Evolutionary conservation across 2,797 vertebrate species (phyloP).

Genomic region (Cuculus canorus): DNA sequence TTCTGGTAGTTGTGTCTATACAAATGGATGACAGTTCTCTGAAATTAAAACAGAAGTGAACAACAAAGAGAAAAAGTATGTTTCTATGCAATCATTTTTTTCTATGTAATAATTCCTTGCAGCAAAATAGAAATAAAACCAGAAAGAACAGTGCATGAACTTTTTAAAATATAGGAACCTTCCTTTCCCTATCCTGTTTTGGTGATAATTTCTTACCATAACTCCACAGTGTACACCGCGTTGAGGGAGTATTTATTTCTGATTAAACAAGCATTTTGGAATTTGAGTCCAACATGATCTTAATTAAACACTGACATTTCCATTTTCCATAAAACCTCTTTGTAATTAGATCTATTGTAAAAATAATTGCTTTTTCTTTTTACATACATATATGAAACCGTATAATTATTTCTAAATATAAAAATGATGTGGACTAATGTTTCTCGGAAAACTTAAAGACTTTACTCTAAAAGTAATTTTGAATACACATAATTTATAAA

Average conservation of each 20-base stretch:
- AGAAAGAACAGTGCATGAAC: background rate
- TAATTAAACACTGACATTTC: slow-evolving; percentile 61
- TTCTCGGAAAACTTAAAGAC: slow-evolving; percentile 40
- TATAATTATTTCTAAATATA: slow-evolving; percentile 47
- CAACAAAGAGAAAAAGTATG: background rate
- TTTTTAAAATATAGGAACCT: background rate
- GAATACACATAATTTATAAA: background rate
- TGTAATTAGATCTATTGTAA: slow-evolving; percentile 36
- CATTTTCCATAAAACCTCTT: slow-evolving; percentile 35
- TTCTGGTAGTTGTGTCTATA: background rate
- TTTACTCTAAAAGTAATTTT: slow-evolving; percentile 25
- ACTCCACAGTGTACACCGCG: background rate
- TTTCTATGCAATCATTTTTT: background rate
- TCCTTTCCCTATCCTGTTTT: background rate
- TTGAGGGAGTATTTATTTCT: slow-evolving; percentile 4
- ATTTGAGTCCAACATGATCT: background rate
- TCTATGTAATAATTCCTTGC: background rate
- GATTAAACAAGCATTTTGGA: slow-evolving; percentile 5
- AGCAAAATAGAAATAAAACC: background rate
- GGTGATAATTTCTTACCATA: background rate
- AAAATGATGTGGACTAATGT: background rate
- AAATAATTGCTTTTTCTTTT: slow-evolving; percentile 52
- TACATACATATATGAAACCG: background rate
- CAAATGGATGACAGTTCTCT: background rate
- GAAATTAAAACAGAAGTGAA: background rate